Percentiles rank a stretch among this genome's conserved stretches.
Conservation (phyloP, 2,113 vertebrate genomes). For the Illadopsis cleaveri region DNA sequence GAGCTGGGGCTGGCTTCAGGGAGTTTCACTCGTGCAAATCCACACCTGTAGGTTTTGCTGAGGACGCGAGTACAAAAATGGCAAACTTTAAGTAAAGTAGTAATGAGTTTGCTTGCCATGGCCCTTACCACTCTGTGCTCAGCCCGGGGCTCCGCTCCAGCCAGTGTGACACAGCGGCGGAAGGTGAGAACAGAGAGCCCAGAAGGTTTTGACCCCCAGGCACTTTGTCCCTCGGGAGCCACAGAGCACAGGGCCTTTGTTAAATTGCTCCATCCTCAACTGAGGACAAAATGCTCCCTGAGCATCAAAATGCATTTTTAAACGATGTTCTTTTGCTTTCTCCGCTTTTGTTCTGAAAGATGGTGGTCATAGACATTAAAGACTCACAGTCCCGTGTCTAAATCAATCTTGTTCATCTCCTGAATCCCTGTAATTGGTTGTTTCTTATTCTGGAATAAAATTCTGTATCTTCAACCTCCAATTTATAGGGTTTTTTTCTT, state of each 20-base stretch:
- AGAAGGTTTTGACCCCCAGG: not conserved
- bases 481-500: not conserved
- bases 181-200: not conserved
- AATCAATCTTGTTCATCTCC: not conserved
- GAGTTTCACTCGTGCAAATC: too few relatives aligned
- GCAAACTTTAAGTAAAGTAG: not conserved
- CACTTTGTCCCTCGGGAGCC: not conserved
- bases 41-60: not conserved
- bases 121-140: accelerated
- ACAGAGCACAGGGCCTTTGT: not conserved
- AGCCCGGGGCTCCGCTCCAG: not conserved
- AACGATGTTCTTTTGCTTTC: not conserved
- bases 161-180: accelerated
- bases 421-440: not conserved
- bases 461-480: not conserved
- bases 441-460: not conserved
- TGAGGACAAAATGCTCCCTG: not conserved
- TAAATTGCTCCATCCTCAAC: not conserved
- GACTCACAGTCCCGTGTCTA: not conserved
- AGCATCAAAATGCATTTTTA: not conserved
- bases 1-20: not conserved
- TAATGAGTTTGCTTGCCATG: accelerated
- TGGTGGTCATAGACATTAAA: not conserved
- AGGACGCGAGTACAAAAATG: not conserved
- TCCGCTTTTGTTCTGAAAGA: not conserved